These are phyloP conservation scores for Eumaeus atala DNA, from an alignment of 1,140 invertebrate genomes.

Conservation along the genomic window DNA sequence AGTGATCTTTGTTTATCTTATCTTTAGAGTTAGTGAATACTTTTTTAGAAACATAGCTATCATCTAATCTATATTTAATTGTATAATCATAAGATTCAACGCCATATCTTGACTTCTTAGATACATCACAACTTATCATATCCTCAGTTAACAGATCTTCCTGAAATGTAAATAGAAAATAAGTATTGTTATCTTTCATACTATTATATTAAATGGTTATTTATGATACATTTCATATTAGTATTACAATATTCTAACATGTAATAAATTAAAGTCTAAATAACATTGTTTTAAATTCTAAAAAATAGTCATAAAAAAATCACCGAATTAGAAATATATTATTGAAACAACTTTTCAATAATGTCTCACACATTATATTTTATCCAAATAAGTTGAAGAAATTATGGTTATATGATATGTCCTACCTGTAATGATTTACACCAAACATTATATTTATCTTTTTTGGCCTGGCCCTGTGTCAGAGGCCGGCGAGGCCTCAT, in stretches of 20 bases:
- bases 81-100: conserved; percentile 72
- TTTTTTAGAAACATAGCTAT: conserved; percentile 57
- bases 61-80: conserved; percentile 68
- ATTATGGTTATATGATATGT: too few relatives aligned
- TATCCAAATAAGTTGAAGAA: too few relatives aligned
- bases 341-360: too few relatives aligned
- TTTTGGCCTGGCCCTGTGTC: conserved; percentile 38
- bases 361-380: too few relatives aligned
- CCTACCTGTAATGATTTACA: conserved; percentile 63
- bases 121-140: conserved; percentile 64
- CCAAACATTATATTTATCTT: conserved; percentile 67
- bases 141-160: conserved; percentile 62
- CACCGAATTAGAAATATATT: too few relatives aligned
- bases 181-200: too few relatives aligned
- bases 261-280: too few relatives aligned
- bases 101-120: conserved; percentile 61
- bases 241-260: too few relatives aligned
- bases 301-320: too few relatives aligned
- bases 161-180: conserved; percentile 34
- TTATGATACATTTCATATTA: background rate
- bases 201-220: too few relatives aligned
- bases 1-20: conserved; percentile 29
- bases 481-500: conserved; percentile 48
- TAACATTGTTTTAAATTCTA: too few relatives aligned
- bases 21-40: conserved; percentile 46